Percentiles rank a stretch among this genome's conserved stretches.
phyloP scores from a whole-genome alignment of 2,888 invertebrate genomes.

The Chymomyza amoena region DNA sequence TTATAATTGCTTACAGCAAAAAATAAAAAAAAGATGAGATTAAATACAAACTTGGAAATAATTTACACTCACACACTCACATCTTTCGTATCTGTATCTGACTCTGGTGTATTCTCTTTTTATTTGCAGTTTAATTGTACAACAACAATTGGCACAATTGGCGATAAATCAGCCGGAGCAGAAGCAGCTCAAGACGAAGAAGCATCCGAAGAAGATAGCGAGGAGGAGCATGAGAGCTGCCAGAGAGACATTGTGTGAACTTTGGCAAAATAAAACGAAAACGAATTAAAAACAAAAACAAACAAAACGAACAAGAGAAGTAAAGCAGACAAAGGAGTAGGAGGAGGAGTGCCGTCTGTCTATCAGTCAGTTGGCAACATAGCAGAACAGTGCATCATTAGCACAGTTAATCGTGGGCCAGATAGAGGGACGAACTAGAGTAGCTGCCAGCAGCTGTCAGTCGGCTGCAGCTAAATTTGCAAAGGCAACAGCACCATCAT shows the following conservation, averaged over 20 bases:
- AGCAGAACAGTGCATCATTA: slow-evolving; percentile 44
- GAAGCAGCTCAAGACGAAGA: slow-evolving; percentile 1
- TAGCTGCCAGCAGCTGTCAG: not conserved
- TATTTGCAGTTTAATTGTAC: slow-evolving; percentile 64
- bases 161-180: slow-evolving; percentile 40
- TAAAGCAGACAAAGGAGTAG: no score
- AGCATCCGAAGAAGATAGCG: slow-evolving; percentile 16
- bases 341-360: not conserved
- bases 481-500: not conserved
- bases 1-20: not conserved
- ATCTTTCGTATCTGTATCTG: not conserved
- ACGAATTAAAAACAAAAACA: slow-evolving; percentile 27
- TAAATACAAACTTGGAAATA: slow-evolving; percentile 19
- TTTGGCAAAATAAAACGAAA: slow-evolving; percentile 37
- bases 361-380: not conserved
- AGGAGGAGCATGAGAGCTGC: not conserved
- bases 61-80: slow-evolving; percentile 12
- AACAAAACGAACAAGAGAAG: slow-evolving; percentile 19
- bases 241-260: slow-evolving; percentile 34
- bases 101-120: slow-evolving; percentile 1
- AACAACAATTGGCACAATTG: slow-evolving; percentile 57
- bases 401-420: slow-evolving; percentile 9
- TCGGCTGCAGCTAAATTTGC: not conserved
- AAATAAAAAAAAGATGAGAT: no score
- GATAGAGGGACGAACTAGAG: no score